Conservation (phyloP, 2,888 invertebrate genomes). For the Pemphredon lugubris region DNA sequence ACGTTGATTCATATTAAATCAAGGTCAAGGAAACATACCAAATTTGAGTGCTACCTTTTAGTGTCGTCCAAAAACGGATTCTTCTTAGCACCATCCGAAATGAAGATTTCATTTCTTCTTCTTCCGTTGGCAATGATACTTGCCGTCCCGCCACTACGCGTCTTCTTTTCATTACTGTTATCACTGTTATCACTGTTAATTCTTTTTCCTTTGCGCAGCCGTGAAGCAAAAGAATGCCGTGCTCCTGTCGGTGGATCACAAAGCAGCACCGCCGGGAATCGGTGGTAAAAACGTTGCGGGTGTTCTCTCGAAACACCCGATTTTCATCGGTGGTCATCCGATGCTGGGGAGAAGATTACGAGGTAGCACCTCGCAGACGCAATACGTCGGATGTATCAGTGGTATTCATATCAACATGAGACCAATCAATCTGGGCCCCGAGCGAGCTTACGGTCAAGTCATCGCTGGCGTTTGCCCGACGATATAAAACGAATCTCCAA, state of each 20-base stretch:
- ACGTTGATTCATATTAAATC: too few species aligned
- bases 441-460: slow-evolving; percentile 87
- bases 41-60: too few species aligned
- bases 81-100: too few species aligned
- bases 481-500: slow-evolving; percentile 82
- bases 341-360: slow-evolving; percentile 81
- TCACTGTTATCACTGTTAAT: too few species aligned
- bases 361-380: slow-evolving; percentile 87
- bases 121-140: too few species aligned
- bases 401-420: slow-evolving; percentile 86
- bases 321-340: slow-evolving; percentile 95
- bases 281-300: slow-evolving; percentile 85
- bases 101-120: too few species aligned
- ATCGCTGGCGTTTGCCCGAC: slow-evolving; percentile 91
- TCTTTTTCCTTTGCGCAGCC: slow-evolving; percentile 81
- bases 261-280: slow-evolving; percentile 85
- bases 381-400: slow-evolving; percentile 91
- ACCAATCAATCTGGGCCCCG: slow-evolving; percentile 82
- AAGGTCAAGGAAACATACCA: too few species aligned
- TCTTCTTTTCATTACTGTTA: too few species aligned
- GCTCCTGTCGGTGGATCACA: slow-evolving; percentile 92
- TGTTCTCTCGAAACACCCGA: slow-evolving; percentile 91
- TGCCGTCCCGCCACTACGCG: too few species aligned
- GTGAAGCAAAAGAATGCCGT: slow-evolving; percentile 95
- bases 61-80: too few species aligned